Percentiles rank a stretch among this genome's conserved stretches.
These are phyloP conservation scores for Ptychoptera albimana DNA, from an alignment of 2,888 invertebrate genomes.

Conservation along the genomic window DNA sequence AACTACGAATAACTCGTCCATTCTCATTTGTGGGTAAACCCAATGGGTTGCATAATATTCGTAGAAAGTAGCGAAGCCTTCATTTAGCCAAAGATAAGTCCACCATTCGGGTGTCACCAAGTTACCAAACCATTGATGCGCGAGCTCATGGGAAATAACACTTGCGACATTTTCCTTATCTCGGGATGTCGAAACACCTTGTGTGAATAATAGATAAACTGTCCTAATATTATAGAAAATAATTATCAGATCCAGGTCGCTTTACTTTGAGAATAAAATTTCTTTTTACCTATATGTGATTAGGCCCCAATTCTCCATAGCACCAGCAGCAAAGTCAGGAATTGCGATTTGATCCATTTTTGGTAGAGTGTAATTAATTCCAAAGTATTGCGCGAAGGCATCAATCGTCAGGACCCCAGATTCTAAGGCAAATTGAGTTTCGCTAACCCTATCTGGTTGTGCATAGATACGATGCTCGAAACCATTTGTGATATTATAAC, in stretches of 20 bases:
- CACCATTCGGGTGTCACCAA: constrained; percentile 53
- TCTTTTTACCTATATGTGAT: constrained; percentile 36
- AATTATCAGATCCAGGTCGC: too few species aligned
- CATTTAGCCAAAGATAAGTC: constrained; percentile 57
- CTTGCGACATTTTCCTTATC: constrained; percentile 28
- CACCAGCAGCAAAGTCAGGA: constrained; percentile 67
- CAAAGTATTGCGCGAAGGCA: constrained; percentile 53
- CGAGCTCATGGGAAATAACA: constrained; percentile 40
- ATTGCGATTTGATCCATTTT: constrained; percentile 82
- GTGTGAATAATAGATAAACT: too few species aligned
- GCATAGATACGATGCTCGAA: constrained; percentile 21
- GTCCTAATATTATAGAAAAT: too few species aligned
- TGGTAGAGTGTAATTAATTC: constrained; percentile 53
- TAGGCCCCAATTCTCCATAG: constrained; percentile 92
- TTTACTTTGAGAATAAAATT: too few species aligned
- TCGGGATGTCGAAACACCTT: too few species aligned
- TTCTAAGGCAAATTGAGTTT: constrained; percentile 50
- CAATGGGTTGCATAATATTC: constrained; percentile 43
- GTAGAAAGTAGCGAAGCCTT: constrained; percentile 55
- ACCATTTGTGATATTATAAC: constrained; percentile 7
- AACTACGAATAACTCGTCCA: constrained; percentile 58
- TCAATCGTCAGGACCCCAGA: constrained; percentile 54
- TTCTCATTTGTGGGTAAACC: constrained; percentile 47
- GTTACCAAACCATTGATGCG: constrained; percentile 71
- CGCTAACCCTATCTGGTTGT: constrained; percentile 18